phyloP scores from a whole-genome alignment of 2,797 vertebrate species.

The Rhodeus uyekii region DNA sequence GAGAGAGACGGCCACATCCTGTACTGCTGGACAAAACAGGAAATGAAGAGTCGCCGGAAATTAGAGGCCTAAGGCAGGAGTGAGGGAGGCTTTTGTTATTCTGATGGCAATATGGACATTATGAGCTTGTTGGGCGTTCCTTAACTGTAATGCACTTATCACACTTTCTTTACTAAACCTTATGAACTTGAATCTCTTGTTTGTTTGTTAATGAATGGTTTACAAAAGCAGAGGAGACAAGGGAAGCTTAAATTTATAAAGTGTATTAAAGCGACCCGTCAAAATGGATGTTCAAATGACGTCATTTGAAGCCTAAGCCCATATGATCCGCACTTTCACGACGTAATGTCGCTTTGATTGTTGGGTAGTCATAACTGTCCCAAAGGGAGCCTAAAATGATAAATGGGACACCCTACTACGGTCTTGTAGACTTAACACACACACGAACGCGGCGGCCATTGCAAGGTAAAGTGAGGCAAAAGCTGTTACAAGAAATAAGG shows the following conservation, averaged over 20 bases:
- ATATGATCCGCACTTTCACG: no score
- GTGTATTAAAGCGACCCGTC: not conserved
- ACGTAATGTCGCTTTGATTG: no score
- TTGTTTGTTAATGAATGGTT: not conserved
- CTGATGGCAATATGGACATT: constrained; percentile 6
- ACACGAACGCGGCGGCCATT: not conserved
- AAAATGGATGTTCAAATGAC: not conserved
- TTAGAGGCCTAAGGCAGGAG: constrained; percentile 33
- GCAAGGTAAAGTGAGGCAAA: no score
- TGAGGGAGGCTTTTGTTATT: not conserved
- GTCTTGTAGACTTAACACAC: no score
- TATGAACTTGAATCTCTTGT: not conserved
- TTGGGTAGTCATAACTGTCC: no score
- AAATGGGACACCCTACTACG: no score
- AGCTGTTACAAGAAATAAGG: no score
- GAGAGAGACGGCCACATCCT: constrained; percentile 49
- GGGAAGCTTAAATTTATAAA: not conserved
- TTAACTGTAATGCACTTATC: not conserved
- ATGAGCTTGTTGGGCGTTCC: constrained; percentile 10
- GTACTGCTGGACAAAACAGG: constrained; percentile 51
- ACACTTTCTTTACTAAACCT: not conserved
- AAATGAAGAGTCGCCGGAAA: constrained; percentile 59
- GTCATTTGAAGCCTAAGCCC: no score
- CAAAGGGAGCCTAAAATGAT: no score
- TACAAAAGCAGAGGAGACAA: not conserved